phyloP scores from a whole-genome alignment of 2,888 invertebrate genomes.

The Pristionchus fissidentatus region DNA sequence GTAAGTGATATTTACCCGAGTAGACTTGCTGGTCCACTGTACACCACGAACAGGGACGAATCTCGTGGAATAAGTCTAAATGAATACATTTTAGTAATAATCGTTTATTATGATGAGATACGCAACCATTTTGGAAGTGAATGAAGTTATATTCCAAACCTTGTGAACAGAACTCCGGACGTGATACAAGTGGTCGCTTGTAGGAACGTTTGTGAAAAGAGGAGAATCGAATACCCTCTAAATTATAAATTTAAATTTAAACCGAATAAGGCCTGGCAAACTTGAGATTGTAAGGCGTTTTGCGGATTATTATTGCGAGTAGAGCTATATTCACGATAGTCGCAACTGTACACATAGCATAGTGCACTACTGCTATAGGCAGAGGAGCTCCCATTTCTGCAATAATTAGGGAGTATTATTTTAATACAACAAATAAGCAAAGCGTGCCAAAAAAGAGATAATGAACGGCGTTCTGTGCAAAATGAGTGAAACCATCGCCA shows the following conservation, averaged over 20 bases:
- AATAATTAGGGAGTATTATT: too few relatives aligned
- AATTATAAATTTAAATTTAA: neutral
- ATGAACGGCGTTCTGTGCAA: too few relatives aligned
- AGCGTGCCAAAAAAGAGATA: too few relatives aligned
- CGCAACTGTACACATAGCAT: neutral
- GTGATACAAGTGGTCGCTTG: neutral
- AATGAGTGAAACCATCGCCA: too few relatives aligned
- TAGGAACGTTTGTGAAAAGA: neutral
- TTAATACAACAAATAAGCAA: too few relatives aligned
- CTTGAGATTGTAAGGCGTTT: neutral
- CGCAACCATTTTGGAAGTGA: too few relatives aligned
- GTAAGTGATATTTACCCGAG: neutral
- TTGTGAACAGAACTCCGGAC: neutral
- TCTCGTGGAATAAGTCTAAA: constrained; percentile 15
- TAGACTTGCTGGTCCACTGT: neutral
- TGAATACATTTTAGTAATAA: too few relatives aligned
- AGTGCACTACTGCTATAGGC: neutral
- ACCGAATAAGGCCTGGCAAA: neutral
- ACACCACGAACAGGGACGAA: neutral
- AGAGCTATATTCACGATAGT: neutral
- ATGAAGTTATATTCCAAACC: too few relatives aligned
- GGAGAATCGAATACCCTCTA: constrained; percentile 10
- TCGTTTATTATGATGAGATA: too few relatives aligned
- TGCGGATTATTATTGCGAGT: neutral
- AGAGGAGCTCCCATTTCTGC: neutral